Base-by-base conservation (phyloP, 2,797 vertebrate genomes). In the Petrocephalus sullivani region DNA sequence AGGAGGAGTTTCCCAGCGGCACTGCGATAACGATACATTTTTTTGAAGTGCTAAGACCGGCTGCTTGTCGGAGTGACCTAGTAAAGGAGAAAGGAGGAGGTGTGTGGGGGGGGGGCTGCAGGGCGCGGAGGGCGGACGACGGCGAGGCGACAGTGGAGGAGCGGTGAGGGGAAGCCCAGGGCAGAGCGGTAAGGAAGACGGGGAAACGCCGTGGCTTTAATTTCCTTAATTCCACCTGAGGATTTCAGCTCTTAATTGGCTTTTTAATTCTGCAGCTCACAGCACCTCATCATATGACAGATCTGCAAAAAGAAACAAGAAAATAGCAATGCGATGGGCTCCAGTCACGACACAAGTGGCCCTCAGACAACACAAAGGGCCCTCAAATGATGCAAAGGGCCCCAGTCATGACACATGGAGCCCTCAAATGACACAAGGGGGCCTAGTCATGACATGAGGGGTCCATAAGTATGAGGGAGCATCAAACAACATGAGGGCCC, bases 21-120 rank as follows among this genome's bases (percentile, higher is more conserved):
- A 46, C 85, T 19, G 37, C 7, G 21, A 61, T 84, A 87, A 82
- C 86, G 23, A 46, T 81, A 83, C 71, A 78, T 78, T 83, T 83
- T 83, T 83, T 53, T 53, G 41, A 49, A 83, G 81, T 46, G 41
- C 71, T 84, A 87, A 89, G 82, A 56, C 53, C 51, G 88, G 58
- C 58, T 56, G 67, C 86, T 84, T 83, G 85, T 78, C 61, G 58
- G 75, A 53, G 78, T 89, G 89, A 89, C 78, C 86, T 58, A 87
- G 86, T 87, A 87, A 89, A 64, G 21, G 8, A 16, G 84, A 28
- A 4, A 23, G 33, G 28, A 51, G 53, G 19, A 19, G 75, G 28
- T 9, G 83, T 9, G 1, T 58, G 88, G 33, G 21, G 23, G 78
- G 51, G 23, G 28, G 53, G 54, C 10, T 67, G 10, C 12, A 23